A percentile compares a stretch with the other conserved stretches of the same genome.
Conservation (phyloP, 2,888 invertebrate genomes). For the Sesia bembeciformis region DNA sequence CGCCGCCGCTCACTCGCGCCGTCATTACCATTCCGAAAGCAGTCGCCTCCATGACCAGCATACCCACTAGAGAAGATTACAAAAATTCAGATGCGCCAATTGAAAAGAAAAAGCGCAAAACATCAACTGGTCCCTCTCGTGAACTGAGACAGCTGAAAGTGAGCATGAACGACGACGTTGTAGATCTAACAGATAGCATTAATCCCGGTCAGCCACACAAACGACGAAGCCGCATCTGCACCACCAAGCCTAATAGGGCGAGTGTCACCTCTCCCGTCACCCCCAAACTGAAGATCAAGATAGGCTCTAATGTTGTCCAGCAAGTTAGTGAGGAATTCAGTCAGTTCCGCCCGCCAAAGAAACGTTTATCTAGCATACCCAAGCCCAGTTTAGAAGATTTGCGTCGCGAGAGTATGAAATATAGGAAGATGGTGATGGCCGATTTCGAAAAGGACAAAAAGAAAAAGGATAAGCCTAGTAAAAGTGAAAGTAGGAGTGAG, state of each 20-base stretch:
- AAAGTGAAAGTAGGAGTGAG: conserved; percentile 42
- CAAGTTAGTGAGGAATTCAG: conserved; percentile 63
- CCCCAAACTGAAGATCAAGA: conserved; percentile 87
- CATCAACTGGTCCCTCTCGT: conserved; percentile 66
- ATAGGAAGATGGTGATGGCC: conserved; percentile 87
- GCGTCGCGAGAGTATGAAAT: conserved; percentile 90
- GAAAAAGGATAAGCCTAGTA: conserved; percentile 53
- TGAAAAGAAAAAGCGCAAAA: conserved; percentile 80
- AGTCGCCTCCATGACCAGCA: conserved; percentile 90
- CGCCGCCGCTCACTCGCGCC: conserved; percentile 77
- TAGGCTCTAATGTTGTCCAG: conserved; percentile 75
- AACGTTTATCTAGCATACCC: conserved; percentile 78
- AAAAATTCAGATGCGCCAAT: conserved; percentile 78
- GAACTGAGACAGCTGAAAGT: conserved; percentile 79
- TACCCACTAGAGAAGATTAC: conserved; percentile 90
- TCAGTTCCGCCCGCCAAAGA: conserved; percentile 85
- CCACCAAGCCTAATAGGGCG: conserved; percentile 32
- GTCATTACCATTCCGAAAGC: conserved; percentile 91
- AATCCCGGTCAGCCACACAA: conserved; percentile 32
- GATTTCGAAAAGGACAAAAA: conserved; percentile 81
- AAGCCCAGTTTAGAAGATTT: conserved; percentile 86
- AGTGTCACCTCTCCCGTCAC: conserved; percentile 47
- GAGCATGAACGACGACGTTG: conserved; percentile 72
- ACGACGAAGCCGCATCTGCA: conserved; percentile 36
- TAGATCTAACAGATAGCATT: conserved; percentile 51